A percentile compares a stretch with the other conserved stretches of the same genome.
These are phyloP conservation scores for Tamandua tetradactyla DNA, from an alignment of 2,797 vertebrate genomes.

Conservation along the genomic window DNA sequence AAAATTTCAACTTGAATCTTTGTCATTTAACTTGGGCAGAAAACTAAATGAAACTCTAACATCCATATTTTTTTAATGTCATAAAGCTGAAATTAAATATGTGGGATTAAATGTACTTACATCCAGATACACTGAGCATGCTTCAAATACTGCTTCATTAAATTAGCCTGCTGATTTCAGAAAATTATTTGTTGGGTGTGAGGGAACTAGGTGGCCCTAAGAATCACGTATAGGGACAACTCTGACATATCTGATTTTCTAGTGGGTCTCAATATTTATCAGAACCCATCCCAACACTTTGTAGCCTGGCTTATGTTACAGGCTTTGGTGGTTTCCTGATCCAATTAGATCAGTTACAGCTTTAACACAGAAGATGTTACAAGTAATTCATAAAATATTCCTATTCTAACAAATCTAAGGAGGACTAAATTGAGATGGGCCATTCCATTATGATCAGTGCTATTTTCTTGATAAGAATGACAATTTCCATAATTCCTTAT, in stretches of 20 bases:
- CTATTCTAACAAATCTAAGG: background rate
- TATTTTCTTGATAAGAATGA: background rate
- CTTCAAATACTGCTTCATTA: conserved; percentile 16
- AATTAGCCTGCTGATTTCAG: background rate
- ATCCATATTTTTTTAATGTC: background rate
- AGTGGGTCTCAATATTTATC: background rate
- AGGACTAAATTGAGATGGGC: background rate
- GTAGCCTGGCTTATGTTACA: fast-evolving
- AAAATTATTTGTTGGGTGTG: background rate
- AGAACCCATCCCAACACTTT: background rate
- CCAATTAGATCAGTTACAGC: background rate
- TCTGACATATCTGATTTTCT: background rate
- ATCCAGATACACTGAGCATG: background rate
- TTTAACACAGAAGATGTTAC: background rate
- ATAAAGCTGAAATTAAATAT: conserved; percentile 16
- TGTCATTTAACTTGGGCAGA: conserved; percentile 12
- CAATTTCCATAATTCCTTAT: background rate
- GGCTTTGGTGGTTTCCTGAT: background rate
- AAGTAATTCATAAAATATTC: background rate
- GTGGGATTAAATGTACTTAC: background rate
- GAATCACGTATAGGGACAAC: background rate
- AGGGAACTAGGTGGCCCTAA: background rate
- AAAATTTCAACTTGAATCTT: background rate
- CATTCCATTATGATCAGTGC: background rate
- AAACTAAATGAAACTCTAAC: background rate